These are phyloP conservation scores for Troides aeacus DNA, from an alignment of 2,888 invertebrate genomes.

Conservation along the genomic window DNA sequence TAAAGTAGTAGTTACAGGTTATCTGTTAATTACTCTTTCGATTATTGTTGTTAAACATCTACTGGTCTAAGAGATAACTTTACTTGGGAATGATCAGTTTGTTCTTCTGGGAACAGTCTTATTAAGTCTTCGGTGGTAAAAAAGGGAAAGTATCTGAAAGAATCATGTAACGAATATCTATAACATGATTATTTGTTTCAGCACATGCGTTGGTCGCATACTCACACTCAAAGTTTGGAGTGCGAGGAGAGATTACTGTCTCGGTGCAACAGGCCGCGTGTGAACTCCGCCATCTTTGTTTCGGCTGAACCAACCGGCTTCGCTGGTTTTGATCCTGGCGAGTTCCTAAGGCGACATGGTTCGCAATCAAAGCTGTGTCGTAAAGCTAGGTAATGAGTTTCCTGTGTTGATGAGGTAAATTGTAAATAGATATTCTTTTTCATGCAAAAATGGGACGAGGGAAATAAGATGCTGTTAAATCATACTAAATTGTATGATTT, in stretches of 20 bases:
- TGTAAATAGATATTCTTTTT: no score
- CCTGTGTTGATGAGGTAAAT: background rate
- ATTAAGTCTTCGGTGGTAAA: background rate
- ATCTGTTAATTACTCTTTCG: no score
- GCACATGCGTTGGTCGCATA: constrained; percentile 86
- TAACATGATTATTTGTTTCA: constrained; percentile 47
- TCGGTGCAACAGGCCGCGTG: constrained; percentile 84
- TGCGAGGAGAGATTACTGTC: constrained; percentile 81
- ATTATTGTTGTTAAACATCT: no score
- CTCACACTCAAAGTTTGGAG: constrained; percentile 83
- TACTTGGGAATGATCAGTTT: no score
- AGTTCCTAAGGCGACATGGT: constrained; percentile 88
- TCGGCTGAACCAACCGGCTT: constrained; percentile 87
- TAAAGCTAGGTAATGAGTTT: constrained; percentile 81
- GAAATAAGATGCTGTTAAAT: no score
- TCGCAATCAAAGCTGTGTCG: constrained; percentile 89
- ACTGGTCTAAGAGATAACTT: no score
- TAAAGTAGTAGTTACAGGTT: no score
- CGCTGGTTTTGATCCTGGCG: constrained; percentile 88
- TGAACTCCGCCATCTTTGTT: constrained; percentile 92
- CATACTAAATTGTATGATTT: no score
- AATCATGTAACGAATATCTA: background rate
- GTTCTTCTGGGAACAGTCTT: background rate
- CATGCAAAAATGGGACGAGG: no score
- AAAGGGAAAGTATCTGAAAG: background rate